Evolutionary conservation across 2,113 vertebrate species (phyloP).

Genomic region (Collichthys lucidus): DNA sequence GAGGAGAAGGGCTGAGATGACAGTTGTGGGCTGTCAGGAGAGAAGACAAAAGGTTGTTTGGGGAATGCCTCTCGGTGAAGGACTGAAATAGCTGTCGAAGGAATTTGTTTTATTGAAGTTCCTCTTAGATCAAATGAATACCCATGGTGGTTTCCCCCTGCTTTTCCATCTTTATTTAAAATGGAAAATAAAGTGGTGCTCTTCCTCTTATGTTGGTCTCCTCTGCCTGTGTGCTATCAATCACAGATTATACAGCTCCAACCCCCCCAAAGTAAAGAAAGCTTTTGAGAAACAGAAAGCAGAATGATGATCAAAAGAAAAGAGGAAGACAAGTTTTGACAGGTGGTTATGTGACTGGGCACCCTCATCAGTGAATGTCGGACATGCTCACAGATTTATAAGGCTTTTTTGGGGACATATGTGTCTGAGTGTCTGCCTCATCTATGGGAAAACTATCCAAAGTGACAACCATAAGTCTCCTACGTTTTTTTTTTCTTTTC

Average conservation of each 20-base stretch:
- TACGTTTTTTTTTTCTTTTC: neutral
- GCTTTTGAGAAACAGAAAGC: slow-evolving; percentile 11
- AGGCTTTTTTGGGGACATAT: slow-evolving; percentile 50
- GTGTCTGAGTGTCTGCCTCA: slow-evolving; percentile 51
- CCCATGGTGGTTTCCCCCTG: slow-evolving; percentile 81
- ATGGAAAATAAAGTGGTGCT: slow-evolving; percentile 83
- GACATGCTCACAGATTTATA: slow-evolving; percentile 72
- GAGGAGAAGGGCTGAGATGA: slow-evolving; percentile 68
- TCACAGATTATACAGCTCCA: slow-evolving; percentile 63
- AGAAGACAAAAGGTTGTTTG: slow-evolving; percentile 78
- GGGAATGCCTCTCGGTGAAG: slow-evolving; percentile 70
- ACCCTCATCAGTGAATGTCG: slow-evolving; percentile 61
- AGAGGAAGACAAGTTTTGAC: slow-evolving; percentile 66
- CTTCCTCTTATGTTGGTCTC: slow-evolving; percentile 52
- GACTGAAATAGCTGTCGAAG: slow-evolving; percentile 77
- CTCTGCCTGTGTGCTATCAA: slow-evolving; percentile 79
- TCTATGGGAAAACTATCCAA: slow-evolving; percentile 60
- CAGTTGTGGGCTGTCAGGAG: slow-evolving; percentile 73
- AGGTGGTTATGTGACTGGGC: slow-evolving; percentile 72
- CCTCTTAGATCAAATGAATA: slow-evolving; percentile 86
- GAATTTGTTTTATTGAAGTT: slow-evolving; percentile 84
- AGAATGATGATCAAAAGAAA: slow-evolving; percentile 57
- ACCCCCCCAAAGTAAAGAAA: slow-evolving; percentile 32
- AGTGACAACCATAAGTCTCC: slow-evolving; percentile 53
- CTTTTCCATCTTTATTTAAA: slow-evolving; percentile 87